Evolutionary conservation across 2,797 vertebrate genomes (phyloP).

Genomic region (Ammospiza maritima): DNA sequence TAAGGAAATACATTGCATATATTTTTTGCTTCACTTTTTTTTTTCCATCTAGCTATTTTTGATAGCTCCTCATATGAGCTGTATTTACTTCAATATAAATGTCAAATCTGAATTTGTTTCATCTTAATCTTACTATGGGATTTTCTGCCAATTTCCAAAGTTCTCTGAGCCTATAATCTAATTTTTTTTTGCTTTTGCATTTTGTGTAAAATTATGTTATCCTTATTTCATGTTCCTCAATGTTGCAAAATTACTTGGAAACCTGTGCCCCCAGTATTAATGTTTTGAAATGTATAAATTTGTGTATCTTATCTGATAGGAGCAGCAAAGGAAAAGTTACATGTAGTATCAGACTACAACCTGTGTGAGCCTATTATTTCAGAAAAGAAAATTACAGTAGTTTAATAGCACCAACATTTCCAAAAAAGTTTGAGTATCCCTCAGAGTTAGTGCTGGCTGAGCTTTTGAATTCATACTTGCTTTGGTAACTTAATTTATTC

Average conservation of each 20-base stretch:
- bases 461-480: not conserved
- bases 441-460: not conserved
- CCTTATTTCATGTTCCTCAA: not conserved
- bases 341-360: not conserved
- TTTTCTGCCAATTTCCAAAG: not conserved
- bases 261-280: accelerated
- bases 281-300: not conserved
- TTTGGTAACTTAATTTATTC: not conserved
- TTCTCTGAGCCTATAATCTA: not conserved
- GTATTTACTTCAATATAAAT: not conserved
- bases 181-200: not conserved
- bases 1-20: not conserved
- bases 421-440: not conserved
- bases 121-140: not conserved
- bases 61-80: not conserved
- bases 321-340: not conserved
- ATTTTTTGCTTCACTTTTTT: not conserved
- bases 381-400: not conserved
- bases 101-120: not conserved
- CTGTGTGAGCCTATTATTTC: not conserved
- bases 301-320: not conserved
- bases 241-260: not conserved
- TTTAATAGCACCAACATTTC: not conserved
- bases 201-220: not conserved
- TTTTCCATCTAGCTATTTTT: not conserved